Base-by-base conservation (phyloP, 2,113 vertebrate species). In the Seriola dumerili region DNA sequence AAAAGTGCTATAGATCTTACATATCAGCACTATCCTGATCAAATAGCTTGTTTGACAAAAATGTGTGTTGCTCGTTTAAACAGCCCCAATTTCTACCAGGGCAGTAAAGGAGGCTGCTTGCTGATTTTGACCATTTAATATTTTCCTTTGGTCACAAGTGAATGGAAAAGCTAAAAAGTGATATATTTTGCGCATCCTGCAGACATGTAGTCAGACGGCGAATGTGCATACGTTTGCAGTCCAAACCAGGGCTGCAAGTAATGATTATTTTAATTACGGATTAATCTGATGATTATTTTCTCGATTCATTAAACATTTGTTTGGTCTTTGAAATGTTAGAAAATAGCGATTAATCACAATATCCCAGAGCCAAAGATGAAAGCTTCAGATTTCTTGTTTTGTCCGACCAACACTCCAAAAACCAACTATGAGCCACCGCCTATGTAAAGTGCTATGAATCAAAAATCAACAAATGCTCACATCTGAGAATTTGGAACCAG, bases 1-100 rank as follows among this genome's bases (percentile, higher is more conserved):
- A 81, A 90, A 81, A 84, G 75, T 8, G 40, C 7, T 29, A 12
- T 21, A 10, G 23, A 36, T 21, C 36, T 23, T 5, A 5, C 32
- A 48, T 44, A 46, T 57, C 36, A 59, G 16, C 9, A 14, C 36
- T 36, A 3, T 10, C 42, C 36, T 59, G 9, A 40, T 57, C 16
- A 57, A 57, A 55, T 21, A 34, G 17, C 36, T 44, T 10, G 8
- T 59, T 23, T 44, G 23, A 48, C 40, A 32, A 48, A 29, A 70
- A 57, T 25, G 44, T 34, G 32, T 6, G 8, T 16, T 4, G 13
- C 44, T 34, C 0, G 1, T n/a, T 40, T 67, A 14, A 72, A 59
- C 42, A 50, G 23, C 11, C 4, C 61, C 54, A 44, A 34, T 61
- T 25, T 63, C 21, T 61, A 40, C 29, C 9, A 21, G 46, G 40